Conservation (phyloP, 2,113 vertebrate genomes). For the Condylura cristata region DNA sequence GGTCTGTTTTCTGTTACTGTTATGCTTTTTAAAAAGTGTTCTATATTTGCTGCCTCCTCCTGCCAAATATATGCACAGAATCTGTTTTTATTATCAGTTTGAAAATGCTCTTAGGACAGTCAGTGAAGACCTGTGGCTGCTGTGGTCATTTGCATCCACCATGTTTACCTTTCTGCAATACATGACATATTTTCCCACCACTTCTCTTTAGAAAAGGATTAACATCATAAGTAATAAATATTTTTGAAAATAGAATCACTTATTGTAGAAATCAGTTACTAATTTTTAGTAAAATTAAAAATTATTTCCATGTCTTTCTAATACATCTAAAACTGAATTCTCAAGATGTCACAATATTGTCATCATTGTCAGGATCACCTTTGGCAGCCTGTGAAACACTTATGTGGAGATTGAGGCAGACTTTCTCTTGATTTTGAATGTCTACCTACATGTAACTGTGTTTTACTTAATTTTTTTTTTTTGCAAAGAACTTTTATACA, state of each 20-base stretch:
- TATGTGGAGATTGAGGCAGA: neutral
- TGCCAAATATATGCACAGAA: neutral
- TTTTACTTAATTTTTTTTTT: neutral
- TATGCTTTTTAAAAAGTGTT: neutral
- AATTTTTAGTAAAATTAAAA: neutral
- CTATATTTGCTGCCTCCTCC: neutral
- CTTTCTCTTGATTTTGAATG: neutral
- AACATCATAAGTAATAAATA: neutral
- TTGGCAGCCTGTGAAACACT: neutral
- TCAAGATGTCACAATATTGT: neutral
- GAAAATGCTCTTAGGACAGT: neutral
- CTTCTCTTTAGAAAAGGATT: neutral
- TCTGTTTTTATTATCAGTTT: neutral
- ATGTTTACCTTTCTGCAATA: neutral
- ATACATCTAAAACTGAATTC: conserved; percentile 25
- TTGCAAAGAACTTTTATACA: neutral
- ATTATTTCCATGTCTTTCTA: neutral
- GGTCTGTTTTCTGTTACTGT: neutral
- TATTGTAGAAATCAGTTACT: neutral
- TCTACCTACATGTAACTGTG: neutral
- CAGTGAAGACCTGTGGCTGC: neutral
- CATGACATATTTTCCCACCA: neutral
- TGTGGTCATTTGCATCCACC: neutral
- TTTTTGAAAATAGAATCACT: neutral
- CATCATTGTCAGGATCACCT: neutral